Conservation (phyloP, 2,888 invertebrate species). For the Brachyptera risi region DNA sequence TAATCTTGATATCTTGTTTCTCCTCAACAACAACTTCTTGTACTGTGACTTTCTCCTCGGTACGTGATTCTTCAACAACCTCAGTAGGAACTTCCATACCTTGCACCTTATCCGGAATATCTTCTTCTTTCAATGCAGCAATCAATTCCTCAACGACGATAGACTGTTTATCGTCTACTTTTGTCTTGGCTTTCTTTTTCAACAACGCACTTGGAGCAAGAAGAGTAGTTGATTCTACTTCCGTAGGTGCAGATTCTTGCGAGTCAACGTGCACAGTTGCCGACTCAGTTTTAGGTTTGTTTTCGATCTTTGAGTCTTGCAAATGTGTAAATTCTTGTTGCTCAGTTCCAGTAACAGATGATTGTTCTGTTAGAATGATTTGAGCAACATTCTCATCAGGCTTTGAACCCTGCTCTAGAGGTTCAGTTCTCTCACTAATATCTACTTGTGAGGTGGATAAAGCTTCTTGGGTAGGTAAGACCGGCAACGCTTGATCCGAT, state of each 20-base stretch:
- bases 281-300: neutral
- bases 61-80: neutral
- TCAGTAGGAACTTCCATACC: neutral
- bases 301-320: neutral
- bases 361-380: constrained; percentile 9
- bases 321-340: constrained; percentile 4
- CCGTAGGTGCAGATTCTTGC: neutral
- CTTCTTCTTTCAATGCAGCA: neutral
- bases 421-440: constrained; percentile 8
- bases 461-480: neutral
- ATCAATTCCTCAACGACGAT: neutral
- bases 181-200: constrained; percentile 23
- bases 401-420: neutral
- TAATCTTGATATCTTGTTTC: constrained; percentile 10
- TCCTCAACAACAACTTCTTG: constrained; percentile 22
- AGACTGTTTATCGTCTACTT: constrained; percentile 1
- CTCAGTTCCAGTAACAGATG: constrained; percentile 11
- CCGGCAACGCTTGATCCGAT: constrained; percentile 5
- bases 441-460: constrained; percentile 7
- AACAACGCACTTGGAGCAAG: neutral
- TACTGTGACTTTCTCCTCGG: constrained; percentile 15
- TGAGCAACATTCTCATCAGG: neutral
- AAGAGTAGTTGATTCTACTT: constrained; percentile 11
- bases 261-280: neutral
- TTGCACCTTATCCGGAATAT: neutral